Conservation (phyloP, 2,113 vertebrate genomes). For the Coptodon rendalli region DNA sequence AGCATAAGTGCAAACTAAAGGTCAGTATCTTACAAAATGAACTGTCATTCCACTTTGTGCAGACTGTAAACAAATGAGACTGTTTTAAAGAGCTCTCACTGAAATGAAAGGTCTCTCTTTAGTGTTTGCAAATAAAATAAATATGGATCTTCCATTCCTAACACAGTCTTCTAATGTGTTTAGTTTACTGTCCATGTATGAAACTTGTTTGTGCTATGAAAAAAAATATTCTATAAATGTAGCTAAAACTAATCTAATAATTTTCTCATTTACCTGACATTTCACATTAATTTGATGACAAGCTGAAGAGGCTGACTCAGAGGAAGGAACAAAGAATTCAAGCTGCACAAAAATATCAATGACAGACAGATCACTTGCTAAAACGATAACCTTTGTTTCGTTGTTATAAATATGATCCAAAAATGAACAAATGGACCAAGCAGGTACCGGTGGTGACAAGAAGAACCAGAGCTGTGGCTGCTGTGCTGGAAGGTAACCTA, state of each 20-base stretch:
- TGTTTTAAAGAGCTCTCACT: not conserved
- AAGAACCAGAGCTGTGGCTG: conserved; percentile 38
- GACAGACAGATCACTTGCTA: not conserved
- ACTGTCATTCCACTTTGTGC: not conserved
- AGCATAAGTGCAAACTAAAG: not conserved
- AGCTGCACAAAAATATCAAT: not conserved
- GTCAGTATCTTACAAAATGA: not conserved
- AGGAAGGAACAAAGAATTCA: not conserved
- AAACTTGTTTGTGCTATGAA: not conserved
- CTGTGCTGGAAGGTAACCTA: conserved; percentile 51
- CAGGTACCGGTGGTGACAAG: conserved; percentile 50
- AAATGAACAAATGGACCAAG: conserved; percentile 58
- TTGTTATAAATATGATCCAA: conserved; percentile 56
- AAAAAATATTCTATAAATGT: not conserved
- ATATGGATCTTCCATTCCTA: not conserved
- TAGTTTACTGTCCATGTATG: not conserved
- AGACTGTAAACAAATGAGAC: not conserved
- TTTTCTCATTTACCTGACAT: not conserved
- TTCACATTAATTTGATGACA: not conserved
- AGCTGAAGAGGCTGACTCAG: not conserved
- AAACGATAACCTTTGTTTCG: not conserved
- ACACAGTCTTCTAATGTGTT: not conserved
- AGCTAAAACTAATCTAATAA: not conserved
- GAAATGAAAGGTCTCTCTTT: not conserved
- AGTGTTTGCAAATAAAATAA: not conserved